Evolutionary conservation across 2,888 invertebrate species (phyloP).

Genomic region (Ctenicera cuprea): DNA sequence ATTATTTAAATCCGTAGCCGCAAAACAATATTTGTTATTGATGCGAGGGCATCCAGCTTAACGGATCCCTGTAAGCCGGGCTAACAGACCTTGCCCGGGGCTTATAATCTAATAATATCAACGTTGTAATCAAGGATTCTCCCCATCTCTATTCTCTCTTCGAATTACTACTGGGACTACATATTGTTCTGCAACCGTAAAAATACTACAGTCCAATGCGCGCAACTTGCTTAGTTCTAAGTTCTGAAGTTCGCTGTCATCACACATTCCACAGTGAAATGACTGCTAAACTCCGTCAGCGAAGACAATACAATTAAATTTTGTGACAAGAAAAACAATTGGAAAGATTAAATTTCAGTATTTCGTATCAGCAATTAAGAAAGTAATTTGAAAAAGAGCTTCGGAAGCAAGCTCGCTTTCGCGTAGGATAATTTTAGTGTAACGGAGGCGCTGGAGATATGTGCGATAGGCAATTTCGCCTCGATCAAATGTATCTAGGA

Average conservation of each 20-base stretch:
- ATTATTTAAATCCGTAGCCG: conserved; percentile 50
- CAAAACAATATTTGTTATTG: conserved; percentile 56
- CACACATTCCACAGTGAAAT: conserved; percentile 59
- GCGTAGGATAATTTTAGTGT: not conserved
- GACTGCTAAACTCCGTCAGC: conserved; percentile 56
- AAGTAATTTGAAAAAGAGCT: conserved; percentile 18
- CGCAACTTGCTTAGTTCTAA: conserved; percentile 59
- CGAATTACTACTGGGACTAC: conserved; percentile 60
- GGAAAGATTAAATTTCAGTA: conserved; percentile 54
- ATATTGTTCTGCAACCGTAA: conserved; percentile 62
- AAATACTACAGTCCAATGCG: conserved; percentile 62
- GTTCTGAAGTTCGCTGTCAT: conserved; percentile 60
- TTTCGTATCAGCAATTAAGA: conserved; percentile 36
- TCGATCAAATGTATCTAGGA: not conserved
- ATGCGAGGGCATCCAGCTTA: conserved; percentile 54
- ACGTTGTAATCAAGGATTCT: conserved; percentile 67
- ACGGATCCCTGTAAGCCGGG: conserved; percentile 53
- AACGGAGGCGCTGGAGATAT: not conserved
- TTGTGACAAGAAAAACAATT: conserved; percentile 61
- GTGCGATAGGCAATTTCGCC: not conserved
- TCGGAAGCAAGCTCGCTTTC: not conserved
- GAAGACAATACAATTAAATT: conserved; percentile 61
- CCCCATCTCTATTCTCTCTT: conserved; percentile 59
- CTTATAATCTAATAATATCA: conserved; percentile 69
- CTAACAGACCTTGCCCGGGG: conserved; percentile 59